Evolutionary conservation across 92 coral and sea anemone species (phyloP), one percentile per base, ranked within the genome.

Genomic region (Porites divaricata): DNA sequence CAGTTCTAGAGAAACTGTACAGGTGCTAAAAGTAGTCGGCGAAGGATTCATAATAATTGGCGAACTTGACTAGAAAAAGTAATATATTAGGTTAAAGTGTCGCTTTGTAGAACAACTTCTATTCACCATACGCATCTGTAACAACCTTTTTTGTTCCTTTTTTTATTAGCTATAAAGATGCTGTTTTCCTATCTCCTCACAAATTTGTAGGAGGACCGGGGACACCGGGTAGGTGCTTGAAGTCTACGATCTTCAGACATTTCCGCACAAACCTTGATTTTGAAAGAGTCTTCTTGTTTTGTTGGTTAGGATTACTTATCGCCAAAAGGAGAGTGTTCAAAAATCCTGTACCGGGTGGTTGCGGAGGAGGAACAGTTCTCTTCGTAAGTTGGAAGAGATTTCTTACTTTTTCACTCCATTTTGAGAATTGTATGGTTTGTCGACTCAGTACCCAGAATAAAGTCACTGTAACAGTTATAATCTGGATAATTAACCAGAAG

Each of bases 171-270:
- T 90, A 90, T 25, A 93, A 93, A 76, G 96, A 93, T 84, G 96
- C 94, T 1, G 88, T 93, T 15, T 93, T 93, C 45, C 82, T 93
- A 67, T 93, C 97, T 50, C 97, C 97, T 56, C 97, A 93, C 86
- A 93, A 93, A 79, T 93, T 93, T 75, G 94, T 91, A 1, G 97
- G 97, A 21, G 97, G 97, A 6, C 97, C 97, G 4, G 97, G 97
- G 19, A 93, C 97, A 2, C 97, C 97, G 24, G 97, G 97, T 91
- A 20, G 28, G 84, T 54, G 16, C n/a, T 26, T 17, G 62, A 57
- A 41, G 24, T 80, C 16, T 28, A 35, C 15, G 12, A 12, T 35
- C 5, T 57, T 8, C 4, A 4, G 14, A 12, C 0, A 3, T 57
- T 57, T 57, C 17, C 6, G 14, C 4, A 4, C 15, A 12, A 21